Evolutionary conservation across 2,113 vertebrate species (phyloP).

Genomic region (Connochaetes taurinus): DNA sequence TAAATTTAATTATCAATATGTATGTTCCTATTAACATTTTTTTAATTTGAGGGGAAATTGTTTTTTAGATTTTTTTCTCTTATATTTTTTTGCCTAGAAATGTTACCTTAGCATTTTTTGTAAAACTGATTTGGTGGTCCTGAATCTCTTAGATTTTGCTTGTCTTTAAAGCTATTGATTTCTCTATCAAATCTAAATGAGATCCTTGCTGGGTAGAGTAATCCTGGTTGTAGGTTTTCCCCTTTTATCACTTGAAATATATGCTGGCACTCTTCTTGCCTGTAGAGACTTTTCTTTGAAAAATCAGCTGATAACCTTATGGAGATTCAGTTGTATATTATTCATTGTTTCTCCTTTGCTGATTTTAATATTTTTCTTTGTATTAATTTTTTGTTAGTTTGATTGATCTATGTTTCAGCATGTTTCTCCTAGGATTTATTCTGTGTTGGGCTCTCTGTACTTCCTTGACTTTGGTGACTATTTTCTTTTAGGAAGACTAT

Average conservation of each 20-base stretch:
- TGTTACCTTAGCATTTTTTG: background rate
- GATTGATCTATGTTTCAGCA: background rate
- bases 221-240: background rate
- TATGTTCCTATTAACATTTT: background rate
- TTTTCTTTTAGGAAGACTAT: background rate
- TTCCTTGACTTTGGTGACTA: background rate
- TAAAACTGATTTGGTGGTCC: background rate
- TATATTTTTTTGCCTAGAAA: background rate
- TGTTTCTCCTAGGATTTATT: background rate
- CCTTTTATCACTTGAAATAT: background rate
- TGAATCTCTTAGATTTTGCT: background rate
- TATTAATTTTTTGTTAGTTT: background rate
- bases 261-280: background rate
- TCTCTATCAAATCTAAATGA: background rate
- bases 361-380: background rate
- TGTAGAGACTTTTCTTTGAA: background rate
- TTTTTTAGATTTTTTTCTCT: background rate
- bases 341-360: background rate
- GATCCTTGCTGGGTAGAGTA: background rate
- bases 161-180: background rate
- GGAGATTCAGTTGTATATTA: background rate
- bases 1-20: background rate
- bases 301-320: background rate
- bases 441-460: background rate
- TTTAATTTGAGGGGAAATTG: background rate